Conservation (phyloP, 2,113 vertebrate species). For the Plectropomus leopardus region DNA sequence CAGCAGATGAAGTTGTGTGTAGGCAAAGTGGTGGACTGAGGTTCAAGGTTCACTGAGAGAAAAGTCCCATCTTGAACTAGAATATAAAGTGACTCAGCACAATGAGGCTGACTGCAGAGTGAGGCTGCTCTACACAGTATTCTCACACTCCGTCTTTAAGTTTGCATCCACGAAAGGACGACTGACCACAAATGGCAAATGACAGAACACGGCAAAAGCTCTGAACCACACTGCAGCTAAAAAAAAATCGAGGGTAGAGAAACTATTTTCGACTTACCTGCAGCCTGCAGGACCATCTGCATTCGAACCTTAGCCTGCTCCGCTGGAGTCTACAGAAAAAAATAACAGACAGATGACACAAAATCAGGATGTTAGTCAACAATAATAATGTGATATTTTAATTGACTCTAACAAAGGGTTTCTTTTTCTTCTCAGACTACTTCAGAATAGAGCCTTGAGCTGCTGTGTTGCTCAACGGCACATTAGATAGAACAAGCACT, state of each 20-base stretch:
- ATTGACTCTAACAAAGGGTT: not conserved
- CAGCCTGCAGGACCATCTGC: conserved; percentile 95
- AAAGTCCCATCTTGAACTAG: no score
- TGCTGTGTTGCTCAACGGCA: not conserved
- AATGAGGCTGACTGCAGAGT: not conserved
- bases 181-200: not conserved
- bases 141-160: not conserved
- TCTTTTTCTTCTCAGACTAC: not conserved
- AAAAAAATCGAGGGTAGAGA: not conserved
- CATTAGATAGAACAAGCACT: not conserved
- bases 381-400: not conserved
- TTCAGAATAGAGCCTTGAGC: not conserved
- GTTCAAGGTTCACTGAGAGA: not conserved
- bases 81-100: not conserved
- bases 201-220: not conserved
- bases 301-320: conserved; percentile 96
- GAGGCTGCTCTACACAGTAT: not conserved
- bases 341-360: conserved; percentile 9
- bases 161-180: not conserved
- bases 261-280: conserved; percentile 86
- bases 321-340: conserved; percentile 88
- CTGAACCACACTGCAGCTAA: not conserved
- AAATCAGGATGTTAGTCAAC: conserved; percentile 20
- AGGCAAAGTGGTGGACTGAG: not conserved
- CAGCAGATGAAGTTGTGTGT: not conserved